phyloP scores from a whole-genome alignment of 2,797 vertebrate genomes.

The Hoplostethus atlanticus region DNA sequence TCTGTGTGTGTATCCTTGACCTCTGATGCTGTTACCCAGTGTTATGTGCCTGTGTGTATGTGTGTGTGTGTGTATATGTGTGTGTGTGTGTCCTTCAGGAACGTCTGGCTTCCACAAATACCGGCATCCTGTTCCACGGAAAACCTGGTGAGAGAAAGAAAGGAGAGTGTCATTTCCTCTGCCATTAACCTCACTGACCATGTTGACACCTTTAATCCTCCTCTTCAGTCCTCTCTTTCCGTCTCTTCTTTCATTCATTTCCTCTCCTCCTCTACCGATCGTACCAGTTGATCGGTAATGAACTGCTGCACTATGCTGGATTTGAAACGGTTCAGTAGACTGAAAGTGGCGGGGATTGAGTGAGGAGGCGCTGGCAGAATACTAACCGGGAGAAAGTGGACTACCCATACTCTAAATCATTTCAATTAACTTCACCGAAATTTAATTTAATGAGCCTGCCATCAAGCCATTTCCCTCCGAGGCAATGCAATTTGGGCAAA shows the following conservation, averaged over 20 bases:
- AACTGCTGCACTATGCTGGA: slow-evolving; percentile 12
- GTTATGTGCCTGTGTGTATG: slow-evolving; percentile 9
- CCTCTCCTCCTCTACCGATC: background rate
- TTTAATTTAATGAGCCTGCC: too few relatives aligned
- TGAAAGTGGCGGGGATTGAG: slow-evolving; percentile 7
- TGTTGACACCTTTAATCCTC: slow-evolving; percentile 35
- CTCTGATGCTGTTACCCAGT: slow-evolving; percentile 5
- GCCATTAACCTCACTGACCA: slow-evolving; percentile 38
- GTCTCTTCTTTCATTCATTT: slow-evolving; percentile 13
- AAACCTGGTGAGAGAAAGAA: slow-evolving; percentile 53
- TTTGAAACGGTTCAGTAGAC: slow-evolving; percentile 38
- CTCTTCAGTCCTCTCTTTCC: slow-evolving; percentile 18
- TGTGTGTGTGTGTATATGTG: slow-evolving; percentile 8
- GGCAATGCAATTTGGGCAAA: too few relatives aligned
- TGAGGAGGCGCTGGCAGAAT: slow-evolving; percentile 20
- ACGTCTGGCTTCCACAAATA: slow-evolving; percentile 8
- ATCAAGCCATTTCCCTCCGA: too few relatives aligned
- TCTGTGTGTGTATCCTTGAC: background rate
- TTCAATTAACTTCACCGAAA: slow-evolving; percentile 2
- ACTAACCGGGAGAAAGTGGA: slow-evolving; percentile 23
- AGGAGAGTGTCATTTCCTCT: slow-evolving; percentile 13
- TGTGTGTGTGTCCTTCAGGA: slow-evolving; percentile 1
- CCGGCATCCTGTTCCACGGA: slow-evolving; percentile 22
- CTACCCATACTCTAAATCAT: slow-evolving; percentile 7
- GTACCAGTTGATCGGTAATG: slow-evolving; percentile 23